Conservation (phyloP, 2,113 vertebrate species). For the Conger conger region DNA sequence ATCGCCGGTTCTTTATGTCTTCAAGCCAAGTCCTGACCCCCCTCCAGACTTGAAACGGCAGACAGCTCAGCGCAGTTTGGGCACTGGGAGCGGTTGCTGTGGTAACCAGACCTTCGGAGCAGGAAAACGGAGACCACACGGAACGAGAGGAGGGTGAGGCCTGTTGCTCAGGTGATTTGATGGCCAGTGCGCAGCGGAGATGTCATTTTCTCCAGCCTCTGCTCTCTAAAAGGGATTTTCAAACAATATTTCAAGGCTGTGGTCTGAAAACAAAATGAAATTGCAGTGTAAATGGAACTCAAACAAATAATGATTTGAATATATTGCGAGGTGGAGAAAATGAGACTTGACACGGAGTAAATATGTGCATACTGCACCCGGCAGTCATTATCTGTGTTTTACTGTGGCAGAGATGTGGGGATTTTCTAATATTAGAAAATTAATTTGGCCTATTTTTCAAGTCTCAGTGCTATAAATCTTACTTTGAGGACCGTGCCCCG, state of each 20-base stretch:
- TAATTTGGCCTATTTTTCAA: neutral
- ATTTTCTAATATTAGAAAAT: neutral
- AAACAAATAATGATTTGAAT: neutral
- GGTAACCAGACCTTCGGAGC: neutral
- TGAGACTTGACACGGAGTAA: neutral
- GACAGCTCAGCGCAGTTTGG: neutral
- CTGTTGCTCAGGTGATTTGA: neutral
- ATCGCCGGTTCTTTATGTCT: neutral
- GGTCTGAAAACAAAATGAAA: neutral
- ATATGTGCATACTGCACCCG: neutral
- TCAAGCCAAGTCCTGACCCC: neutral
- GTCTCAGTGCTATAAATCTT: slow-evolving; percentile 4
- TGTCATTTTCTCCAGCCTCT: neutral
- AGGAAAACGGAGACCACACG: neutral
- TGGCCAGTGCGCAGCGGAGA: neutral
- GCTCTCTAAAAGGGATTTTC: neutral
- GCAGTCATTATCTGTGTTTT: neutral
- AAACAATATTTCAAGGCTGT: neutral
- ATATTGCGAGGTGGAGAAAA: neutral
- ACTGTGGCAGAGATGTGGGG: neutral
- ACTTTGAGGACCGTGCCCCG: neutral
- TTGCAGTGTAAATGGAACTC: neutral
- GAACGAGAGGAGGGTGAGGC: neutral
- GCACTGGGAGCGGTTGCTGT: neutral
- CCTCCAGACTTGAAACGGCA: neutral